Base-by-base conservation (phyloP, 2,888 invertebrate genomes). In the Megamerina dolium region DNA sequence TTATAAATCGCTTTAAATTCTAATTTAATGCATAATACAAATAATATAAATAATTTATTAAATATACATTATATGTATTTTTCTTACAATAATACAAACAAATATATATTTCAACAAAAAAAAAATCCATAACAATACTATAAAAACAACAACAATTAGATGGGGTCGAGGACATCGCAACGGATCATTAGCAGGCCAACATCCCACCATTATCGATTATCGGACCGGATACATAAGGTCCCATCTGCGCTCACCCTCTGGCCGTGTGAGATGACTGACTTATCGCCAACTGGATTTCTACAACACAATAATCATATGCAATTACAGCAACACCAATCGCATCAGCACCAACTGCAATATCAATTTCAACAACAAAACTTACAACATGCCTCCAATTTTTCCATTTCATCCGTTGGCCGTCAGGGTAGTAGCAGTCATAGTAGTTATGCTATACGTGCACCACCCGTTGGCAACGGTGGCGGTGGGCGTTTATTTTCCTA, bases 241-340 rank as follows among this genome's bases (percentile, higher is more conserved):
- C 55, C 88, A 92, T 74, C 80, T 93, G 61, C 83, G 92, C 58
- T 92, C 92, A 61, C 91, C 91, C 37, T 91, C 90, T 53, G 92
- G 92, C 68, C 82, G 91, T 73, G 92, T 92, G 73, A 82, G 92
- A 83, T 92, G 87, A 89, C 84, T 81, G 76, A 71, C 61, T 58
- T 67, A 58, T 67, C 69, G 59, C 67, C 71, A 55, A 65, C 68
- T 48, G 66, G 66, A 53, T 66, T 62, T 57, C 54, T 68, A 58
- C 62, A 60, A 57, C 56, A 52, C 52, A 60, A 57, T 54, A 53
- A 55, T 37, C 50, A 52, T 9, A 49, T 50, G 17, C 54, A 51
- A 31, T 46, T 49, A 9, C 59, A 55, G 47, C 61, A 60, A 37
- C 64, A 58, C 29, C 60, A 59, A 20, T 55, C 56, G 5, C 53